These are phyloP conservation scores for Cyprichromis sp. DNA, from an alignment of 2,113 vertebrate genomes.

Conservation along the genomic window DNA sequence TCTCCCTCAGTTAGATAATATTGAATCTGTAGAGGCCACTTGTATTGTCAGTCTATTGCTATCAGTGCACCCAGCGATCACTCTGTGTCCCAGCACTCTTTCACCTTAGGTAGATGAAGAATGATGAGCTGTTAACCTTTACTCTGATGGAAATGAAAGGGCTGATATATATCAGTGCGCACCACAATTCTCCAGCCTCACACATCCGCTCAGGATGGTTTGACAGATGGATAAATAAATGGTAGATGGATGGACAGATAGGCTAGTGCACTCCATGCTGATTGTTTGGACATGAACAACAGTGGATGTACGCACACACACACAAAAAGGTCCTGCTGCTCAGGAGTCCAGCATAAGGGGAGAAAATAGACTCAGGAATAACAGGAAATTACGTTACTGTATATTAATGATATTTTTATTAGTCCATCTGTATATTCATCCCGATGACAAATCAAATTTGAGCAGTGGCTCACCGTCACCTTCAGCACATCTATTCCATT, in stretches of 20 bases:
- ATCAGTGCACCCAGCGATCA: background rate
- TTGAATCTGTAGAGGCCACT: slow-evolving; percentile 25
- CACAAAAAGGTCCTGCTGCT: background rate
- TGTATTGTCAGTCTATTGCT: slow-evolving; percentile 7
- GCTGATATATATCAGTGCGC: slow-evolving; percentile 45
- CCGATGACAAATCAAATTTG: background rate
- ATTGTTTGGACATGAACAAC: background rate
- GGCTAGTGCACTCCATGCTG: background rate
- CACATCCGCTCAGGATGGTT: background rate
- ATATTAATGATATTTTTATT: background rate
- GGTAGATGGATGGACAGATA: background rate
- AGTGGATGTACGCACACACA: background rate
- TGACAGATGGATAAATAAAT: slow-evolving; percentile 34
- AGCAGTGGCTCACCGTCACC: accelerated
- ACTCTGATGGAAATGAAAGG: slow-evolving; percentile 54
- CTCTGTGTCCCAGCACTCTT: background rate
- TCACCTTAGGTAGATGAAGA: slow-evolving; percentile 30
- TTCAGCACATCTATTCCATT: background rate
- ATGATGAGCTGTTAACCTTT: slow-evolving; percentile 66
- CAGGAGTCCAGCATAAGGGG: background rate
- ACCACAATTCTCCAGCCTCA: slow-evolving; percentile 12
- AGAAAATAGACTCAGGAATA: background rate
- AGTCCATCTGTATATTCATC: background rate
- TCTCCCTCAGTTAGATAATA: background rate
- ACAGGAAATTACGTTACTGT: accelerated